Evolutionary conservation across 2,888 invertebrate species (phyloP), one percentile per base, ranked within the genome.

Genomic region (Chloromyia formosa): DNA sequence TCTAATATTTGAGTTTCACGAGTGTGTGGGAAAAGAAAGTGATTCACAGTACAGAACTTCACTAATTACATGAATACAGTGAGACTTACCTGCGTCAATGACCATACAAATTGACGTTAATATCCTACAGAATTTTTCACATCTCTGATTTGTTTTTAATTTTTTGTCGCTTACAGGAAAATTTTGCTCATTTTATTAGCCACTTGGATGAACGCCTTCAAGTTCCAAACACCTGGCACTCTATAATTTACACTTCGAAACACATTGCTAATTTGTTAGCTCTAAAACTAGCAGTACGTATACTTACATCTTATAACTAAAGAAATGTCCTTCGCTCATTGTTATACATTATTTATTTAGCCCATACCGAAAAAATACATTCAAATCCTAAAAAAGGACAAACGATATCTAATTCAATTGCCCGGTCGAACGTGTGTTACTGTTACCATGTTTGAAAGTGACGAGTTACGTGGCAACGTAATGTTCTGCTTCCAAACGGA

Each of bases 141-240:
- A n/a, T n/a, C n/a, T n/a, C n/a, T n/a, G n/a, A n/a, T n/a, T n/a
- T n/a, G n/a, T n/a, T n/a, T n/a, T n/a, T n/a, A n/a, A 53, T 53
- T 53, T 49, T 49, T 49, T 3, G 4, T 49, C 18, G 1, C 40
- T 68, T 53, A 2, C 45, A 73, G 73, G 18, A 22, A 60, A 60
- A 73, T 4, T 73, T 60, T 45, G 56, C 45, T 42, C 73, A 73
- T 27, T 73, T 73, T 12, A 23, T 73, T 7, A 73, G 60, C 42
- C 73, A 73, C 22, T 23, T 73, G 49, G 60, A 73, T 45, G n/a
- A 61, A 16, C 7, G 9, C 5, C 22, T 73, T 1, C 16, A 10
- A 9, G 49, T 73, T 45, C 60, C 73, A 3, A 56, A 73, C 16
- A 23, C 22, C 22, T 73, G 60, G 60, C 7, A 61, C 1, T 73